These are phyloP conservation scores for Rhodeus uyekii DNA, from an alignment of 2,797 vertebrate genomes.

Conservation along the genomic window DNA sequence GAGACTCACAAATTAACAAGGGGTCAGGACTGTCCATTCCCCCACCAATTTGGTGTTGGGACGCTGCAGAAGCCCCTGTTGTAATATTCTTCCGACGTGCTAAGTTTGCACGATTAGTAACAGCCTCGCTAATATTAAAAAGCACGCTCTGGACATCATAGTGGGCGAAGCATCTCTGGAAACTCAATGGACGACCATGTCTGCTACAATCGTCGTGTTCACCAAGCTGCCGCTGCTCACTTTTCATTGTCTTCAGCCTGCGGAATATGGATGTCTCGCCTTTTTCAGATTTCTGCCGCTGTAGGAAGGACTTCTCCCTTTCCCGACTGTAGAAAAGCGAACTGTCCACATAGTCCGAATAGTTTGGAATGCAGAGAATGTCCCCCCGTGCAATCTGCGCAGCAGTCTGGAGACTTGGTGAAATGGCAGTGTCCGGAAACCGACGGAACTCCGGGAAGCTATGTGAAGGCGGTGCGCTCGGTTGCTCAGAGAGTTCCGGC, in stretches of 20 bases:
- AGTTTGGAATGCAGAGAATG: conserved; percentile 79
- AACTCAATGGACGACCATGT: conserved; percentile 74
- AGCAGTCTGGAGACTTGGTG: conserved; percentile 83
- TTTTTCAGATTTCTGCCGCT: conserved; percentile 78
- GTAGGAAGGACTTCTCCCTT: conserved; percentile 78
- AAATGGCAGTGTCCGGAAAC: conserved; percentile 72
- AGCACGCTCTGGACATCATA: conserved; percentile 87
- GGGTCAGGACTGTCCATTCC: conserved; percentile 49
- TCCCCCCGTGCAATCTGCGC: conserved; percentile 83
- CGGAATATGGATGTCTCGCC: conserved; percentile 83
- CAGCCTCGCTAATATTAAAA: conserved; percentile 85
- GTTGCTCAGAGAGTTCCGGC: conserved; percentile 74
- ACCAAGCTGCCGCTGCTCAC: conserved; percentile 75
- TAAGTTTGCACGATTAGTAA: conserved; percentile 77
- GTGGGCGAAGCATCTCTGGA: conserved; percentile 85
- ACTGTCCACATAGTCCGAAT: conserved; percentile 81
- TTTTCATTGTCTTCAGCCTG: conserved; percentile 79
- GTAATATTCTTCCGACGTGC: conserved; percentile 83
- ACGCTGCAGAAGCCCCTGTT: conserved; percentile 83
- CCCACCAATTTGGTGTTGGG: conserved; percentile 74
- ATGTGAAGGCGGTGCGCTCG: conserved; percentile 67
- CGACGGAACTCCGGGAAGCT: conserved; percentile 78
- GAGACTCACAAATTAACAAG: conserved; percentile 73
- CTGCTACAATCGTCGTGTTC: conserved; percentile 73
- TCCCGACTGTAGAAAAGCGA: conserved; percentile 76